Conservation (phyloP, 1,140 invertebrate species). For the Bilobella aurantiaca region DNA sequence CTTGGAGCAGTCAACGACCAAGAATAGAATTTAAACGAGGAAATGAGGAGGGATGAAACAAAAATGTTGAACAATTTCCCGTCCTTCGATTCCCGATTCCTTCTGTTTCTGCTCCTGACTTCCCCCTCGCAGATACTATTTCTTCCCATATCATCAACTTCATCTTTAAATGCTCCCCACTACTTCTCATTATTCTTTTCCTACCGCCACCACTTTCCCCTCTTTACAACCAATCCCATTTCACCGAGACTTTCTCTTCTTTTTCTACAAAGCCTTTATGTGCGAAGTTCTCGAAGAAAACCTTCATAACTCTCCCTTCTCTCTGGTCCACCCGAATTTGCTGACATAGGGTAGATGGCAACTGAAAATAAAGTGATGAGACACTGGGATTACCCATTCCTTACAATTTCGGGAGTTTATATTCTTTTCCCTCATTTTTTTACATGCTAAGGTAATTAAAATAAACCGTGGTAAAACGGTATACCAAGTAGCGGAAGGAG, state of each 20-base stretch:
- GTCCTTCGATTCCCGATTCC: not conserved
- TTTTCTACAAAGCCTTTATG: not conserved
- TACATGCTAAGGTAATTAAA: too few relatives aligned
- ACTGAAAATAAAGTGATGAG: not conserved
- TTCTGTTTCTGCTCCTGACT: not conserved
- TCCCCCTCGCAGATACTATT: slow-evolving; percentile 16
- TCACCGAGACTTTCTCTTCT: not conserved
- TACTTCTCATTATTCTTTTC: slow-evolving; percentile 21
- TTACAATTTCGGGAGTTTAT: too few relatives aligned
- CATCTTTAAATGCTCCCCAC: slow-evolving; percentile 24
- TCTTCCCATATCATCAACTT: slow-evolving; percentile 20
- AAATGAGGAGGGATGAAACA: not conserved
- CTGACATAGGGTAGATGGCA: slow-evolving; percentile 4
- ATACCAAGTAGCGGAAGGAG: too few relatives aligned
- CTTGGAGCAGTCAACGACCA: not conserved
- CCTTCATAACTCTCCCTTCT: too few relatives aligned
- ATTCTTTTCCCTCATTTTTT: too few relatives aligned
- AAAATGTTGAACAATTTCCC: not conserved
- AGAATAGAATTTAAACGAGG: not conserved
- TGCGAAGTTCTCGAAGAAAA: not conserved
- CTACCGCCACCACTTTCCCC: slow-evolving; percentile 8
- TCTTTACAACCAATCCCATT: not conserved
- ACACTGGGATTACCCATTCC: not conserved
- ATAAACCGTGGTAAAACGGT: too few relatives aligned
- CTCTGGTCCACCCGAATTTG: slow-evolving; percentile 3